Evolutionary conservation across 1,140 invertebrate genomes (phyloP).

Genomic region (Theocolax elegans): DNA sequence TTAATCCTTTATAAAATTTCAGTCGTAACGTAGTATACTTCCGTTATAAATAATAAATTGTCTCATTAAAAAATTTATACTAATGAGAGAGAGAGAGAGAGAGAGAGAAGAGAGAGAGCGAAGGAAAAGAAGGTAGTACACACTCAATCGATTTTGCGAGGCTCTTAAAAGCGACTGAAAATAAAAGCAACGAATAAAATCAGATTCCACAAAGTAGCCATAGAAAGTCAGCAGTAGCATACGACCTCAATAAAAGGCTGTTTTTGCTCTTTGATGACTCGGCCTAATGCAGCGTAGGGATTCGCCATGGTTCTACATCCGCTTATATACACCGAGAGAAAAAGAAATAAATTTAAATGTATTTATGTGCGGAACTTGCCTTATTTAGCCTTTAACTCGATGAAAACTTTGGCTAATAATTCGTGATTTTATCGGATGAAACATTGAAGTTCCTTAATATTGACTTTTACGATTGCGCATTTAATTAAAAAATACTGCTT

Average conservation of each 20-base stretch:
- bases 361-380: conserved; percentile 12
- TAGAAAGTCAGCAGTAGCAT: conserved; percentile 18
- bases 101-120: background rate
- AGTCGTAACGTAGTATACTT: too few species aligned
- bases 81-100: too few species aligned
- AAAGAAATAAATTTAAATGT: conserved; percentile 25
- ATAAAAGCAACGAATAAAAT: conserved; percentile 18
- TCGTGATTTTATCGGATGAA: background rate
- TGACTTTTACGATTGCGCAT: too few species aligned
- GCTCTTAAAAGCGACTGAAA: too few species aligned
- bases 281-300: conserved; percentile 10
- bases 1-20: too few species aligned
- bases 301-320: conserved; percentile 8
- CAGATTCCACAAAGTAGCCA: conserved; percentile 17
- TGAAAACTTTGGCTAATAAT: background rate
- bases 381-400: background rate
- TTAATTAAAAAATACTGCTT: too few species aligned
- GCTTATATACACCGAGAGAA: background rate
- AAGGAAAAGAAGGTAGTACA: too few species aligned
- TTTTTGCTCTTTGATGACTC: conserved; percentile 18
- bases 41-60: too few species aligned
- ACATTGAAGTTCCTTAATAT: background rate
- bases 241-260: conserved; percentile 15
- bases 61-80: too few species aligned
- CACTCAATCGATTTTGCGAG: too few species aligned